Evolutionary conservation across 2,113 vertebrate genomes (phyloP).

Genomic region (Anarhynchus alexandrinus): DNA sequence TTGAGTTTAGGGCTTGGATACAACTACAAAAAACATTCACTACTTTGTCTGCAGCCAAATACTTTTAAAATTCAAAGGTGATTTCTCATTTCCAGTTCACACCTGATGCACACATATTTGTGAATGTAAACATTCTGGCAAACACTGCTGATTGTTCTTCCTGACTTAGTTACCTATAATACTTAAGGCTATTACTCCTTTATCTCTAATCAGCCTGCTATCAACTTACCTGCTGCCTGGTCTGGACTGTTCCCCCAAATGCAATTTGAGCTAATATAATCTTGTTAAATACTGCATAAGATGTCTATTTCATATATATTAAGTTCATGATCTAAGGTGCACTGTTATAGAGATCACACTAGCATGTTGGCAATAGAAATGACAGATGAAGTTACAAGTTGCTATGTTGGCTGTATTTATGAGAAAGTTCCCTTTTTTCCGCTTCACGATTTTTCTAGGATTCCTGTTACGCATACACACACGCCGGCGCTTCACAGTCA

Average conservation of each 20-base stretch:
- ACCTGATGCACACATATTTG: background rate
- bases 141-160: background rate
- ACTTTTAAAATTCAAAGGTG: background rate
- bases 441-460: background rate
- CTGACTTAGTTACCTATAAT: background rate
- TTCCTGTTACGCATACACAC: background rate
- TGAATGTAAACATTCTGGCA: background rate
- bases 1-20: background rate
- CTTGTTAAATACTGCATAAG: background rate
- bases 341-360: background rate
- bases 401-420: background rate
- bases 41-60: background rate
- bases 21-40: background rate
- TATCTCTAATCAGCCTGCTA: background rate
- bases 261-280: background rate
- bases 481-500: background rate
- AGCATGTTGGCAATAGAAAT: background rate
- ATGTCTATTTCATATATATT: rapidly evolving
- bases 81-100: background rate
- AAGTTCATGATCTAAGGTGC: background rate
- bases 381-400: background rate
- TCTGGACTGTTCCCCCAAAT: background rate
- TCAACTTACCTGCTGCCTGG: background rate
- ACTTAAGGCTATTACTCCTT: background rate
- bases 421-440: background rate